phyloP scores from a whole-genome alignment of 2,113 vertebrate species.

The Corydoras maculifer region DNA sequence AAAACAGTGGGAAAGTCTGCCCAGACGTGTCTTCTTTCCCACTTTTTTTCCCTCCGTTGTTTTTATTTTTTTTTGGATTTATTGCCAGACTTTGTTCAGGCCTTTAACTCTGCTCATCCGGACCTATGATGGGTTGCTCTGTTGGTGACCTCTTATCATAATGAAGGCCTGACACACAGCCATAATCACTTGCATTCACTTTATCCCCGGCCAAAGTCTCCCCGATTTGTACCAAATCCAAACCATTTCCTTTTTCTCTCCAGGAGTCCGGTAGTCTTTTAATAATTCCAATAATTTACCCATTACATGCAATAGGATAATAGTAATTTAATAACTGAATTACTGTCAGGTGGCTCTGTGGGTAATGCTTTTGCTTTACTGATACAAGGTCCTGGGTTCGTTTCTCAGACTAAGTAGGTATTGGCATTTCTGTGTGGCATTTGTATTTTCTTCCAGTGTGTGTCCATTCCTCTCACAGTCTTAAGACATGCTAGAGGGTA shows the following conservation, averaged over 20 bases:
- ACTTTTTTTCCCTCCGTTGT: not conserved
- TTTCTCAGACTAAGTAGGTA: too few species aligned
- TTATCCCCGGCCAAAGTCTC: constrained; percentile 17
- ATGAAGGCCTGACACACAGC: constrained; percentile 22
- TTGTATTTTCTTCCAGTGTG: too few species aligned
- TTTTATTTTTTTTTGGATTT: not conserved
- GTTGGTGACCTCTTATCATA: constrained; percentile 17
- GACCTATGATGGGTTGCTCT: not conserved
- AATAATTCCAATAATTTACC: too few species aligned
- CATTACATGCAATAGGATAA: too few species aligned
- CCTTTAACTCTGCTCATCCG: not conserved
- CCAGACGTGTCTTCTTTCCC: constrained; percentile 2
- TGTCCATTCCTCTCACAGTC: too few species aligned
- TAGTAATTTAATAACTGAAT: too few species aligned
- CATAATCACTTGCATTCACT: constrained; percentile 21
- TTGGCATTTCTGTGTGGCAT: too few species aligned
- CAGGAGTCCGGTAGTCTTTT: not conserved
- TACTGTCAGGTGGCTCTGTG: too few species aligned
- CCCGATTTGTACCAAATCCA: constrained; percentile 9
- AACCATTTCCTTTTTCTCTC: not conserved
- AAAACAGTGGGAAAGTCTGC: not conserved
- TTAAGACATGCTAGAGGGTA: too few species aligned
- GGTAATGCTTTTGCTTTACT: too few species aligned
- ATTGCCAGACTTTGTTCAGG: not conserved
- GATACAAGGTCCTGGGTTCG: too few species aligned